Evolutionary conservation across 2,888 invertebrate genomes (phyloP).

Genomic region (Ischnura elegans): DNA sequence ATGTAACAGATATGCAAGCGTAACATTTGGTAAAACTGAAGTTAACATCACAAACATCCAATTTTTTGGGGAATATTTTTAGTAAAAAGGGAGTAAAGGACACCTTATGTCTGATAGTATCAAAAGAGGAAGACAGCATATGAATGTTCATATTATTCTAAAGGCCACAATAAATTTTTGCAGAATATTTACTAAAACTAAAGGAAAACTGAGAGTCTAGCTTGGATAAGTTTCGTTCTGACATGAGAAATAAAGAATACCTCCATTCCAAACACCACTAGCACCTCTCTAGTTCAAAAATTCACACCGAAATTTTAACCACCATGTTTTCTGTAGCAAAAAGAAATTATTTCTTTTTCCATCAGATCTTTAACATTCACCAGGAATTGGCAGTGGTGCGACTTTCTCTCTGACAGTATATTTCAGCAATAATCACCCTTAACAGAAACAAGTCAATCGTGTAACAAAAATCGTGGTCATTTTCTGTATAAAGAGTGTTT

Average conservation of each 20-base stretch:
- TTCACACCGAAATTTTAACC: neutral
- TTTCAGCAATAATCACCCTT: neutral
- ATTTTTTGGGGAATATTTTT: neutral
- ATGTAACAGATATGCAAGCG: neutral
- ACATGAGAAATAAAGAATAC: neutral
- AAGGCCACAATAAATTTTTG: constrained; percentile 34
- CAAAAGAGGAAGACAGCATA: constrained; percentile 41
- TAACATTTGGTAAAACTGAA: constrained; percentile 32
- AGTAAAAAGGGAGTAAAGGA: constrained; percentile 1
- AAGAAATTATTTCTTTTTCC: neutral
- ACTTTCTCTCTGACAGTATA: constrained; percentile 14
- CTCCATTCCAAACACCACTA: neutral
- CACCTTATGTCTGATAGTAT: neutral
- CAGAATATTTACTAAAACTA: constrained; percentile 28
- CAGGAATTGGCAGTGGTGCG: neutral
- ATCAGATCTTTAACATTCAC: constrained; percentile 6
- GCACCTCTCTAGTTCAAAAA: neutral
- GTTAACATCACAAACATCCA: constrained; percentile 12
- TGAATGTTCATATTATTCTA: constrained; percentile 28
- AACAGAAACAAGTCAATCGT: constrained; percentile 24
- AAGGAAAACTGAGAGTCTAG: constrained; percentile 29
- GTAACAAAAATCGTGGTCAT: constrained; percentile 14
- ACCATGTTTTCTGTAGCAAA: neutral
- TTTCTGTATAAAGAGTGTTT: constrained; percentile 6
- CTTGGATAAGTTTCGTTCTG: constrained; percentile 12